Evolutionary conservation across 2,797 vertebrate genomes (phyloP).

Genomic region (Salarias fasciatus): DNA sequence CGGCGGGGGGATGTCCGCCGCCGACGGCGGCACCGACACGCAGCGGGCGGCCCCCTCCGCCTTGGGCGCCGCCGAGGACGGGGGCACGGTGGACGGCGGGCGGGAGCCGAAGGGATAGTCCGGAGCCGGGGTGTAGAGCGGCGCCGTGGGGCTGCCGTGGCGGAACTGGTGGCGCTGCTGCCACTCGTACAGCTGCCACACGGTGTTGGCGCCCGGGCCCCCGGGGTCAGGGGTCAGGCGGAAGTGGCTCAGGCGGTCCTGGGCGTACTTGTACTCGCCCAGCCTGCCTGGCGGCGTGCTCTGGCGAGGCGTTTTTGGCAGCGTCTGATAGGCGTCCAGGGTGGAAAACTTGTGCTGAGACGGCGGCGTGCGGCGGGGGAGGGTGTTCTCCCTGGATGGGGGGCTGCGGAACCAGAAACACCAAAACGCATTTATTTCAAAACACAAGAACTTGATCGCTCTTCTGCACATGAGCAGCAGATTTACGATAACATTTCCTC

Average conservation of each 20-base stretch:
- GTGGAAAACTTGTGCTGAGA: constrained; percentile 80
- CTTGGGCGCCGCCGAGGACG: constrained; percentile 81
- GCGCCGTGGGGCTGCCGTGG: constrained; percentile 93
- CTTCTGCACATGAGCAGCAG: too few species aligned
- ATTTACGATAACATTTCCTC: too few species aligned
- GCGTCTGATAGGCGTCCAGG: constrained; percentile 87
- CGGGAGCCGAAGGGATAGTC: constrained; percentile 87
- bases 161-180: constrained; percentile 96
- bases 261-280: constrained; percentile 96
- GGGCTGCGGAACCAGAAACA: constrained; percentile 51
- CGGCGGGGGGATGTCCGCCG: constrained; percentile 87
- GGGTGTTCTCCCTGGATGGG: constrained; percentile 84
- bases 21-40: constrained; percentile 91
- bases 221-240: constrained; percentile 88
- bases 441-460: too few species aligned
- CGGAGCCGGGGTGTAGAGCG: constrained; percentile 86
- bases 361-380: constrained; percentile 85
- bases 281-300: constrained; percentile 83
- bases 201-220: constrained; percentile 85
- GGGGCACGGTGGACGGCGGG: constrained; percentile 87
- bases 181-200: constrained; percentile 96
- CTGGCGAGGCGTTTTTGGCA: constrained; percentile 88
- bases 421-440: not conserved
- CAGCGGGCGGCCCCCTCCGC: constrained; percentile 87
- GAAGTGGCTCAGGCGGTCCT: constrained; percentile 93